Conservation (phyloP, 2,888 invertebrate genomes). For the Linnaemya vulpina region DNA sequence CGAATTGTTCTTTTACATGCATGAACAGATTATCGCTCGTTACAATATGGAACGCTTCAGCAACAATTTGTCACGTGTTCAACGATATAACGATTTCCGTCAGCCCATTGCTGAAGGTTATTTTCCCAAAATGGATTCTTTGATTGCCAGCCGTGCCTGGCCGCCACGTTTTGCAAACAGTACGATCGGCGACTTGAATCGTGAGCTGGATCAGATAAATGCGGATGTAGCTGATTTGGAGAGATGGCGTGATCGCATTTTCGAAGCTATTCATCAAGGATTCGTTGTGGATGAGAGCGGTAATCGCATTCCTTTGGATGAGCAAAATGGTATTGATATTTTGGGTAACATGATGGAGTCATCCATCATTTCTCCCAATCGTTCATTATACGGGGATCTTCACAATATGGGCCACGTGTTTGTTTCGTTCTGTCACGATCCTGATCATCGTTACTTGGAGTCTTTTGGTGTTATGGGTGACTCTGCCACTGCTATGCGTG, state of each 20-base stretch:
- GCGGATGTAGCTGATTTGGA: conserved; percentile 88
- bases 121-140: conserved; percentile 92
- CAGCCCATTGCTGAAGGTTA: conserved; percentile 91
- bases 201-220: conserved; percentile 87
- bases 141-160: conserved; percentile 90
- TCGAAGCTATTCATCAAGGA: conserved; percentile 87
- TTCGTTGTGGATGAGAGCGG: conserved; percentile 85
- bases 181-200: conserved; percentile 85
- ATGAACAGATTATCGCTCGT: conserved; percentile 85
- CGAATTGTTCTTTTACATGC: conserved; percentile 92
- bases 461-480: conserved; percentile 92
- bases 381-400: conserved; percentile 88
- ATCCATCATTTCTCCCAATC: conserved; percentile 87
- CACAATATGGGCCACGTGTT: conserved; percentile 93
- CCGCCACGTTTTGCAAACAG: conserved; percentile 87
- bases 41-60: conserved; percentile 91
- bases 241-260: conserved; percentile 89
- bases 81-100: conserved; percentile 85
- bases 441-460: conserved; percentile 89
- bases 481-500: conserved; percentile 92
- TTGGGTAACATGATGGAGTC: conserved; percentile 92
- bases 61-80: conserved; percentile 87
- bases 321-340: conserved; percentile 88
- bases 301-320: conserved; percentile 85
- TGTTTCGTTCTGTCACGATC: conserved; percentile 91